Evolutionary conservation across 2,113 vertebrate genomes (phyloP).

Genomic region (Ceyx melanurus): DNA sequence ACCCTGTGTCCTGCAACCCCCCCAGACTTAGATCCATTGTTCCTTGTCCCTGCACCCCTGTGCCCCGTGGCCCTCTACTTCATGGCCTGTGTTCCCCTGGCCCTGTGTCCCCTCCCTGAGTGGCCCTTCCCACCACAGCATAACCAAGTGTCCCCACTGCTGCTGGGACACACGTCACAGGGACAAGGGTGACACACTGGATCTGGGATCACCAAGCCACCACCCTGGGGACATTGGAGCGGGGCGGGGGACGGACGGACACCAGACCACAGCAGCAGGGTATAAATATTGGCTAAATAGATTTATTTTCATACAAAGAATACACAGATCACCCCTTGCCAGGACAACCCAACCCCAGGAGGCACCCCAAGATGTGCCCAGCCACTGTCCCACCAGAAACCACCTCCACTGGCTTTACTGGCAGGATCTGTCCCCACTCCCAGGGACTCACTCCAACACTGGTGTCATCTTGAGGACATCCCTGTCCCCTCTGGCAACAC

Average conservation of each 20-base stretch:
- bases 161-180: accelerated
- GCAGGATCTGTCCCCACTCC: not conserved
- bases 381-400: accelerated
- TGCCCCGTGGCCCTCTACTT: not conserved
- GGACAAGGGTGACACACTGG: not conserved
- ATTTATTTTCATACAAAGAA: slow-evolving; percentile 77
- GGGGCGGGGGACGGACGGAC: not conserved
- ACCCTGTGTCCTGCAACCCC: not conserved
- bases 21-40: not conserved
- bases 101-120: not conserved
- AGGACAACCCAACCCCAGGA: accelerated
- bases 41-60: not conserved
- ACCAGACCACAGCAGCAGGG: not conserved
- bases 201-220: not conserved
- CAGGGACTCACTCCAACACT: not conserved
- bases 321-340: not conserved
- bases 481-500: not conserved
- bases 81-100: too few relatives aligned
- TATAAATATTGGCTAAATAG: slow-evolving; percentile 76
- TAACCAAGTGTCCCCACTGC: not conserved
- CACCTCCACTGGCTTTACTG: not conserved
- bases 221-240: accelerated
- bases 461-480: not conserved
- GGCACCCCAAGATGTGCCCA: not conserved
- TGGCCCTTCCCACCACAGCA: not conserved